Evolutionary conservation across 1,140 invertebrate species (phyloP), one percentile per base, ranked within the genome.

Genomic region (Drosophila navojoa): DNA sequence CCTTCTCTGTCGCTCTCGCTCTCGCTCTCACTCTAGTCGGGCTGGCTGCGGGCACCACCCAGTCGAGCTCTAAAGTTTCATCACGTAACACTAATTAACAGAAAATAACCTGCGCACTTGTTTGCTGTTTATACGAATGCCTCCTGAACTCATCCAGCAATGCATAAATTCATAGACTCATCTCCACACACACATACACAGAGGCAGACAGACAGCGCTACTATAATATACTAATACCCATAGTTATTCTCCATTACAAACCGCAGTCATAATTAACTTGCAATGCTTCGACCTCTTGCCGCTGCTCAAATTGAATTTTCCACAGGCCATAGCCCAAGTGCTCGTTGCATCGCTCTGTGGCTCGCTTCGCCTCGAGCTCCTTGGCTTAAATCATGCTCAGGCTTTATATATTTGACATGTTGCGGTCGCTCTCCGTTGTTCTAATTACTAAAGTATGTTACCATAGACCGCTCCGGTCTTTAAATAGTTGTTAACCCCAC

Each of bases 51-150:
- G 81, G 81, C 69, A 86, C 82, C 82, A 69, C 82, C 82, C 82
- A 81, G 76, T 69, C 19, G 53, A 78, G 45, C 61, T 59, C 68
- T 72, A 72, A 64, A 71, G 69, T 87, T 79, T 87, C 82, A 86
- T 86, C 82, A 86, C 82, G 84, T 82, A 87, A 76, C 72, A 86
- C 82, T 86, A 87, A 86, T 86, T 86, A 86, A 86, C 82, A 76
- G 82, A 79, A 87, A 86, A 87, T 87, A 87, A 87, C 79, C 82
- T 76, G 82, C 71, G 76, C 82, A 86, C 82, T 86, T 85, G 81
- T 84, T 84, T 82, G 79, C 76, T 58, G 60, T 58, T 47, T 15
- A 58, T 44, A 44, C 55, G 57, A 15, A 11, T 19, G 29, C 52
- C 60, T 32, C 25, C 38, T 45, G 38, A 40, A 50, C 44, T 47